Evolutionary conservation across 2,113 vertebrate species (phyloP), one percentile per base, ranked within the genome.

Genomic region (Triplophysa rosa): DNA sequence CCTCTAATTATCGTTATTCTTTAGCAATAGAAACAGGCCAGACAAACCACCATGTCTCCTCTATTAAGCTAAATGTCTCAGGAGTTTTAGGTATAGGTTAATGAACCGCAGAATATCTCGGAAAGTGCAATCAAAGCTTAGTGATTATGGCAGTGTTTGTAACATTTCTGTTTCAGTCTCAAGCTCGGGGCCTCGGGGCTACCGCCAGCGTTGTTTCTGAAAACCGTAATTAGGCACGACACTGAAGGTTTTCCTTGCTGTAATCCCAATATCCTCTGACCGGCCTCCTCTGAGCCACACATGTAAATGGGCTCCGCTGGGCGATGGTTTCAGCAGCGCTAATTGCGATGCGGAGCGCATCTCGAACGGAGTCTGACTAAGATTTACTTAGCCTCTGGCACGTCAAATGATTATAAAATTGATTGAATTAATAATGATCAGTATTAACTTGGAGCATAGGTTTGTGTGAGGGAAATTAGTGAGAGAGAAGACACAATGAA

Each of bases 381-480:
- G 87, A 90, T 91, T 91, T 91, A 86, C 84, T 85, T 90, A 88
- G 88, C 91, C 90, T 90, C 88, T 90, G 89, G 88, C 88, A 87
- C 79, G 84, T 89, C 88, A 91, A 89, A 91, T 89, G 88, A 91
- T 91, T 89, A 79, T 85, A 71, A 92, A 91, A 92, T 92, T 91
- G 90, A 91, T 91, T 89, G 85, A 89, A 92, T 93, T 92, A 91
- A 90, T 92, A 89, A 85, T 88, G 90, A 92, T 91, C 87, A 85
- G 87, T 84, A 85, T 80, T 88, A 89, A 89, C 87, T 47, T 80
- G 75, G 79, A 86, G 84, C 85, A 84, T 81, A 84, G 84, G 87
- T 83, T 85, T 64, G 69, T 72, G 24, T 68, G 82, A 87, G 67
- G 65, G 82, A 79, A 84, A 85, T 88, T 85, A 76, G 78, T 14